Evolutionary conservation across 2,888 invertebrate species (phyloP), one percentile per base, ranked within the genome.

Genomic region (Stenolophus ochropezus): DNA sequence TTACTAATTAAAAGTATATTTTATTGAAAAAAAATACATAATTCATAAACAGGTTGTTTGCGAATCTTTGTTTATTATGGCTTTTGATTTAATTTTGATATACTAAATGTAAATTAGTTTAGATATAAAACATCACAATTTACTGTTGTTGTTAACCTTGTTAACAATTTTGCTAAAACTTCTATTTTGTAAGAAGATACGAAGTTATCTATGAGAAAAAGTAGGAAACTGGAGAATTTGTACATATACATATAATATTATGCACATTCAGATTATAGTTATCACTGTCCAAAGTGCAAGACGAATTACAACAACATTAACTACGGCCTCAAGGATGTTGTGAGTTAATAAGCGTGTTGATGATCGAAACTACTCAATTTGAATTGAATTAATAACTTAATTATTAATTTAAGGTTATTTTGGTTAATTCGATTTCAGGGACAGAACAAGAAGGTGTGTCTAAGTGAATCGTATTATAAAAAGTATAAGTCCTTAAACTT

Each of bases 381-480:
- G 61, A 61, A 61, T 61, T 23, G 25, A 61, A 61, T 61, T 61
- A 61, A 25, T 61, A 61, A 61, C 23, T 27, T 61, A 25, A 61
- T 61, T 61, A 56, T 61, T 61, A 61, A 61, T 61, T 61, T 61
- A 25, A 61, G 25, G 61, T 25, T 61, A 14, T 21, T 61, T 61
- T 23, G 23, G 23, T 61, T 61, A 61, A 25, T 61, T 61, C 23
- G 8, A 61, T 61, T 21, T 14, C 61, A 61, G 11, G 61, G 61
- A 61, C 61, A 61, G 1, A 25, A n/a, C 23, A 14, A 25, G 8
- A 27, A 61, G 61, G 61, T 61, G 61, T 61, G 61, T 14, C 61
- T 8, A 23, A 61, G n/a, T 58, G 58, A 23, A 11, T 61, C 61
- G 14, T 23, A n/a, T 61, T 56, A 18, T 11, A 56, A 56, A 61